Conservation (phyloP, 2,113 vertebrate genomes). For the Tympanuchus pallidicinctus region DNA sequence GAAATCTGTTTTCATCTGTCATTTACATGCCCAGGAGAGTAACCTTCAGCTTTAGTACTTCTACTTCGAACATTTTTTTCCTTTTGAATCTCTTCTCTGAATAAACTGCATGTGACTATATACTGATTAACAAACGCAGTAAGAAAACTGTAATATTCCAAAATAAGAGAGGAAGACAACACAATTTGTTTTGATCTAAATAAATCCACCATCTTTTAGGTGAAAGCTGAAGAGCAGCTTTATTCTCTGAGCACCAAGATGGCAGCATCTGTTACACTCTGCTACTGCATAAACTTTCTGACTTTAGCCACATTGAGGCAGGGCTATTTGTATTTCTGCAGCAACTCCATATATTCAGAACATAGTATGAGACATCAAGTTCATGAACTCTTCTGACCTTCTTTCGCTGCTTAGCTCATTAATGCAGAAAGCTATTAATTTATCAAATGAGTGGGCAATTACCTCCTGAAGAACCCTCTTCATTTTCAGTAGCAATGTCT, state of each 20-base stretch:
- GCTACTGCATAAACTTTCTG: background rate
- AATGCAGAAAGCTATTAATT: background rate
- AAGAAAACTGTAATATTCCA: background rate
- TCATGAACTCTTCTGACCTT: slow-evolving; percentile 29
- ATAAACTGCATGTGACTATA: background rate
- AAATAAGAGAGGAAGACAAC: background rate
- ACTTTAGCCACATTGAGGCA: background rate
- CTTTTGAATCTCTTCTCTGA: background rate
- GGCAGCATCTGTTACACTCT: background rate
- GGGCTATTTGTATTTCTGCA: background rate
- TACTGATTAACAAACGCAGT: background rate
- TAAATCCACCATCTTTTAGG: background rate
- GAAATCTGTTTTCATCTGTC: background rate
- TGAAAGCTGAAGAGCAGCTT: background rate
- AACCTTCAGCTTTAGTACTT: background rate
- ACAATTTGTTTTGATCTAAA: background rate
- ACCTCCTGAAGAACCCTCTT: slow-evolving; percentile 97
- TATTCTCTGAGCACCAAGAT: background rate
- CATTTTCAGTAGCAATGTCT: slow-evolving; percentile 92
- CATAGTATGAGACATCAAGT: background rate
- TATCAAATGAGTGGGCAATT: slow-evolving; percentile 53
- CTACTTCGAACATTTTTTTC: background rate
- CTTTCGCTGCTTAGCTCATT: slow-evolving; percentile 5
- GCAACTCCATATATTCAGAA: background rate
- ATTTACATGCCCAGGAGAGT: background rate